Base-by-base conservation (phyloP, 2,888 invertebrate species). In the Iphiclides podalirius region DNA sequence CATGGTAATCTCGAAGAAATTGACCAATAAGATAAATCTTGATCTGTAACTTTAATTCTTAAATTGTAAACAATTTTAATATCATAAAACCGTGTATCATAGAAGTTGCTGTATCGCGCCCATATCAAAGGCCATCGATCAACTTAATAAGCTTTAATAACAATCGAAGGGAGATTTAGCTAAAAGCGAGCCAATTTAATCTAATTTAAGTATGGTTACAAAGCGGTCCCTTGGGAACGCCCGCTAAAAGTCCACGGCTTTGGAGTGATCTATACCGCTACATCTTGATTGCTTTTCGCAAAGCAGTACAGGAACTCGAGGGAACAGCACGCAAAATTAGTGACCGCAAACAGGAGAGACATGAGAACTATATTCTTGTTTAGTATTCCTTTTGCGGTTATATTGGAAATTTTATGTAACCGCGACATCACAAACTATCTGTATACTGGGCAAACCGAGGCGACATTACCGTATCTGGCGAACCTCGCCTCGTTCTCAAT, bases 141-240 rank as follows among this genome's bases (percentile, higher is more conserved):
- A 75, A 67, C 59, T 64, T 77, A 74, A 75, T 81, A 75, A 70
- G 68, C 66, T 70, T 67, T 75, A 79, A 75, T 76, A 74, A 67
- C 66, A 66, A 61, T 59, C 65, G 64, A 75, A 75, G 67, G 6
- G 20, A 67, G 75, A 72, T 77, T 74, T 73, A 64, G 63, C 70
- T 75, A 67, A 79, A 80, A 77, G 75, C 72, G 60, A 66, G 59
- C 73, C 74, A 79, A 70, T 82, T 82, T 79, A 86, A 87, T 87
- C 80, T 70, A 83, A 81, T 85, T 83, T 80, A 80, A 72, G 63
- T 67, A 78, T 71, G 66, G 70, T 64, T 66, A 68, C 59, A 63
- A 75, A 78, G 55, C 59, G 70, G 69, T 74, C 86, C 76, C 82
- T 48, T 54, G 74, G 71, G 84, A 61, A 60, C 60, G 54, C 54